Evolutionary conservation across 2,888 invertebrate genomes (phyloP).

Genomic region (Drosophila fulvimacula): DNA sequence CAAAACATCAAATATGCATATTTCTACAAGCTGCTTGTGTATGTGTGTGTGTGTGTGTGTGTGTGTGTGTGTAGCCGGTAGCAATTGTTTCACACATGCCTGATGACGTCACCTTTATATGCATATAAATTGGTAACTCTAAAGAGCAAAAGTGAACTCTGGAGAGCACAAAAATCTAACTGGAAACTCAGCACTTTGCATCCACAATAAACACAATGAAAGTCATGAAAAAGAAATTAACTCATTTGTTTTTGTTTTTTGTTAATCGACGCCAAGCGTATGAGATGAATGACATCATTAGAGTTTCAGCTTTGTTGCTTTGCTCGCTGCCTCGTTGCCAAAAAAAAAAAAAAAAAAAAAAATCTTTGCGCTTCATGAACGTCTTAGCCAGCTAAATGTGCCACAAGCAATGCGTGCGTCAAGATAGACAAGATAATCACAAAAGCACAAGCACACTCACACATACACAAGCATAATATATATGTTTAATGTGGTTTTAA

Average conservation of each 20-base stretch:
- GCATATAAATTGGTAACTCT: background rate
- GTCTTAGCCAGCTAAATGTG: slow-evolving; percentile 55
- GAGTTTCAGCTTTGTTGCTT: slow-evolving; percentile 45
- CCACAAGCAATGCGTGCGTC: slow-evolving; percentile 59
- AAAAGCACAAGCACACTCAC: slow-evolving; percentile 24
- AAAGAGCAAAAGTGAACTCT: slow-evolving; percentile 3
- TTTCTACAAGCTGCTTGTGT: slow-evolving; percentile 5
- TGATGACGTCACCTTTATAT: slow-evolving; percentile 45
- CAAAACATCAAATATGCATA: slow-evolving; percentile 39
- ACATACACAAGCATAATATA: slow-evolving; percentile 6
- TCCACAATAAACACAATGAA: slow-evolving; percentile 29
- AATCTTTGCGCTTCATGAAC: slow-evolving; percentile 16
- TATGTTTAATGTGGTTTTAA: slow-evolving; percentile 63
- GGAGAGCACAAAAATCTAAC: slow-evolving; percentile 10
- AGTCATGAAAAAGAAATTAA: slow-evolving; percentile 28
- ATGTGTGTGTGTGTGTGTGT: slow-evolving; percentile 1
- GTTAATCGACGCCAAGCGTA: slow-evolving; percentile 43
- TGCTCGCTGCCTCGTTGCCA: slow-evolving; percentile 32
- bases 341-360: no score
- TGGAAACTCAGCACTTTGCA: slow-evolving; percentile 40
- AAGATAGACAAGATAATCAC: slow-evolving; percentile 51
- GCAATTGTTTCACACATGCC: slow-evolving; percentile 15
- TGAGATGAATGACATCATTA: slow-evolving; percentile 78
- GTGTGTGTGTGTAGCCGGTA: slow-evolving; percentile 7
- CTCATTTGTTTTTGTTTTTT: slow-evolving; percentile 18